Evolutionary conservation across 2,797 vertebrate genomes (phyloP), one percentile per base, ranked within the genome.

Genomic region (Pterois miles): DNA sequence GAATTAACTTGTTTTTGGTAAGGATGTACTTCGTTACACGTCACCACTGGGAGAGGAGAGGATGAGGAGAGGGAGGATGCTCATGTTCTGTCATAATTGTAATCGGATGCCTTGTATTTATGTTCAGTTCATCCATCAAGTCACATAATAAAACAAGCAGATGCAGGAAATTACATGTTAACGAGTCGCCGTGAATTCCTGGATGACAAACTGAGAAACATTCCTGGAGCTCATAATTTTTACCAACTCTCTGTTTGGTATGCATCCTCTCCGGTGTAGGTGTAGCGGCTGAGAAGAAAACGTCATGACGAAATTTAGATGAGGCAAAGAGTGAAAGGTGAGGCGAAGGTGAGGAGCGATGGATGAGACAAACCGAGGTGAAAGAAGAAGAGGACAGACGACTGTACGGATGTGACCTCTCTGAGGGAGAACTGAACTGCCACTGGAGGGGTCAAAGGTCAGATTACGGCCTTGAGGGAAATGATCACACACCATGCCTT

Each of bases 391-490:
- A 77, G 72, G 66, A 70, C 71, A 50, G 80, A 82, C 43, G 1
- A 80, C 75, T 79, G 70, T 74, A 76, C 12, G 33, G 33, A 68
- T 76, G 67, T 71, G 71, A 86, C 67, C 71, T 74, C 79, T 69
- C 74, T 46, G 60, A 75, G 75, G 66, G 63, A 69, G 58, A 69
- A 25, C 82, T 58, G 25, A 84, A 74, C 66, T 71, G 83, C 78
- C 82, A 78, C 80, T 71, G 78, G 36, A 63, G 58, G 75, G 81
- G 82, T 89, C 74, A 85, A 34, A 85, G 80, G 68, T 85, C 66
- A 68, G 31, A 46, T 52, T n/a, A 11, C 3, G 8, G 74, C 72
- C 83, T 86, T 66, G 16, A 74, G 86, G 86, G 86, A 83, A 80
- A 80, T 50, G 29, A 70, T 71, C 73, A 57, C 2, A 13, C 74